Base-by-base conservation (phyloP, 2,113 vertebrate genomes). In the Strigops habroptila region DNA sequence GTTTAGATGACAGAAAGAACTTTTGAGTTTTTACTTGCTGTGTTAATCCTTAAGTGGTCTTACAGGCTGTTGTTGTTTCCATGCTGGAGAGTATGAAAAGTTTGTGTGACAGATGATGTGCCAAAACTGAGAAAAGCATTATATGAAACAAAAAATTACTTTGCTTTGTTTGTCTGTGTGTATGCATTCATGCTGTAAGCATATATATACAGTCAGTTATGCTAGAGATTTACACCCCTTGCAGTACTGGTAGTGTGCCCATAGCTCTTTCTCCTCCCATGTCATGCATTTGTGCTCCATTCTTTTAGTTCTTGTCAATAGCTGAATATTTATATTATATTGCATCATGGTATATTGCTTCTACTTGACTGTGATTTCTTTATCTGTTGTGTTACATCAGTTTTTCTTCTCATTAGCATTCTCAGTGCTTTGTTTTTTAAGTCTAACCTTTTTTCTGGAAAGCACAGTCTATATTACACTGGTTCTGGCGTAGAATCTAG, bases 1-100 rank as follows among this genome's bases (percentile, higher is more conserved):
- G 21, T 82, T 78, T 52, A 57, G 37, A 30, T 70, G 39, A 77
- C 15, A 80, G 51, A n/a, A n/a, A n/a, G n/a, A 57, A 25, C 8
- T 86, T 35, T 18, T 13, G 30, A n/a, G 30, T 31, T 81, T 84
- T 91, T 78, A n/a, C 44, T 82, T 94, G 39, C 44, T 69, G 6
- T 74, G 17, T 81, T 69, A 69, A 62, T 67, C 79, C n/a, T 43
- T 62, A 67, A 28, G 35, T 69, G 43, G 18, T 86, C 16, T 71
- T 91, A n/a, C 30, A 83, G 48, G 51, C 69, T 52, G 63, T 44
- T n/a, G n/a, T n/a, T 83, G 51, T 76, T 96, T 82, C 60, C 18
- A 5, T 82, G 55, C 55, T 70, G 57, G 25, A 85, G 11, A 30
- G 30, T 64, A 55, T 55, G 37, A 28, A 73, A 69, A 5, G 33